A percentile compares a stretch with the other conserved stretches of the same genome.
Evolutionary conservation across 2,888 invertebrate species (phyloP).

Genomic region (Pomacea canaliculata): DNA sequence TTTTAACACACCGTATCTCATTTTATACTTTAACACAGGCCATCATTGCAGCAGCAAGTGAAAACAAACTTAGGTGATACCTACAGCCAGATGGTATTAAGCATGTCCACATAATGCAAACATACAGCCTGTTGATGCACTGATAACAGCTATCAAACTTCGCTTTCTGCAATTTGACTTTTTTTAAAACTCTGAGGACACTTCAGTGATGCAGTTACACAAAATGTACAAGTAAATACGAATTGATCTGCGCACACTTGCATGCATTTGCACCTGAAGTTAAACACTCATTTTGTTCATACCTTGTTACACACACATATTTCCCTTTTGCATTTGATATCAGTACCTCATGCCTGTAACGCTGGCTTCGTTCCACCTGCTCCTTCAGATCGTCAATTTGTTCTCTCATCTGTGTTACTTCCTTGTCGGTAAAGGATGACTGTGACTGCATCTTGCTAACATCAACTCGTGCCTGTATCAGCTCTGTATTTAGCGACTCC

Average conservation of each 20-base stretch:
- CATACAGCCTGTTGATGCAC: too few species aligned
- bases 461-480: constrained; percentile 49
- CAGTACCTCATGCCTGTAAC: constrained; percentile 48
- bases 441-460: constrained; percentile 44
- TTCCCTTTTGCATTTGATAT: neutral
- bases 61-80: too few species aligned
- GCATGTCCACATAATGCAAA: too few species aligned
- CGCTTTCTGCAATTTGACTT: too few species aligned
- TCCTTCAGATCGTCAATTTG: constrained; percentile 45
- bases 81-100: too few species aligned
- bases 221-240: neutral
- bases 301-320: neutral
- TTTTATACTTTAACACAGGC: too few species aligned
- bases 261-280: neutral
- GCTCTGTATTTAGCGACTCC: constrained; percentile 48
- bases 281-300: neutral
- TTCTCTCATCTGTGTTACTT: constrained; percentile 41
- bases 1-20: too few species aligned
- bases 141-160: too few species aligned
- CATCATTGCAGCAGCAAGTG: too few species aligned
- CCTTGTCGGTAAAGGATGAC: constrained; percentile 32
- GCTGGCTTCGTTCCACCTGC: constrained; percentile 43
- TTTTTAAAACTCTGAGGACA: too few species aligned
- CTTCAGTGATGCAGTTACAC: too few species aligned
- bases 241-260: neutral